Conservation (phyloP, 1,140 invertebrate genomes). For the Platorchestia sp. region DNA sequence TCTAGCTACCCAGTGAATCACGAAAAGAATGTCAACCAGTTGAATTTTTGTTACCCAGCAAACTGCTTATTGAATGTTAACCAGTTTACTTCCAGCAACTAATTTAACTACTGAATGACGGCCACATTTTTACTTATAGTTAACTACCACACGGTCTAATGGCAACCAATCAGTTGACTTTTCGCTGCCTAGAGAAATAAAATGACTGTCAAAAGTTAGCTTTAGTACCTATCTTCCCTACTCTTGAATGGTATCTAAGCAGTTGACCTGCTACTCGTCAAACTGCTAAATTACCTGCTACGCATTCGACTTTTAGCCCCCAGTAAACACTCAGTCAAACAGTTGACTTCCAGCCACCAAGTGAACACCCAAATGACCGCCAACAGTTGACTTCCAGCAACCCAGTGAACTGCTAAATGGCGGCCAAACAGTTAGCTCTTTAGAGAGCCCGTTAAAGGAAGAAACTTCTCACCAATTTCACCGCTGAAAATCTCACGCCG, state of each 20-base stretch:
- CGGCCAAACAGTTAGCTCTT: background rate
- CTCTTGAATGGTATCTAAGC: too few relatives aligned
- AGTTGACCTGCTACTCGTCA: too few relatives aligned
- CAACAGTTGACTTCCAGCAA: background rate
- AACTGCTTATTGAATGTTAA: too few relatives aligned
- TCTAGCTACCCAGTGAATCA: too few relatives aligned
- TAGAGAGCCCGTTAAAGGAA: background rate
- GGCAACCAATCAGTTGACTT: too few relatives aligned
- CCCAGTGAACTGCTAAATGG: background rate
- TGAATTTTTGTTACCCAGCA: too few relatives aligned
- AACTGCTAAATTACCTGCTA: background rate
- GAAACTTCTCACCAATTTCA: background rate
- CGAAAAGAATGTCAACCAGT: too few relatives aligned
- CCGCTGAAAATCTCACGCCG: background rate
- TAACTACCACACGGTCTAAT: too few relatives aligned
- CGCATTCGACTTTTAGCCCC: background rate
- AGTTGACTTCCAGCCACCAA: background rate
- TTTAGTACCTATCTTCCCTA: background rate
- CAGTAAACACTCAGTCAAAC: background rate
- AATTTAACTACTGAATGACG: too few relatives aligned
- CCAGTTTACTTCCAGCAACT: too few relatives aligned
- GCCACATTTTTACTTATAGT: too few relatives aligned
- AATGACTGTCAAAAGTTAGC: background rate
- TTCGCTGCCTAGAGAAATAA: background rate
- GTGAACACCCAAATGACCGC: background rate